Base-by-base conservation (phyloP, 1,140 invertebrate genomes). In the Drosophila sproati region DNA sequence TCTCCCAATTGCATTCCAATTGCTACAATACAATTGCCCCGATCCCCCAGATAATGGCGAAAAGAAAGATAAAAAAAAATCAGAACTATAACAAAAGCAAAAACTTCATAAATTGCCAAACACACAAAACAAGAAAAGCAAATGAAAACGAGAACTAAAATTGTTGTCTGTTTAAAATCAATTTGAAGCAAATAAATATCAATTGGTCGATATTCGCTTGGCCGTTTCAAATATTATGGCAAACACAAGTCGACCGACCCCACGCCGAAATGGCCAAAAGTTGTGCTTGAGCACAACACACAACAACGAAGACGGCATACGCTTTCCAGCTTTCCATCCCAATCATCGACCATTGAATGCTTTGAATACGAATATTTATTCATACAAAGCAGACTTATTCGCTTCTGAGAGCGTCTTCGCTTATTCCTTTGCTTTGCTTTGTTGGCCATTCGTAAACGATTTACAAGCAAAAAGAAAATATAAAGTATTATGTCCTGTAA, bases 151-250 rank as follows among this genome's bases (percentile, higher is more conserved):
- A 60, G 34, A 50, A 68, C n/a, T 39, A 50, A 37, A 48, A 57
- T 68, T 47, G n/a, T 66, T 57, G 66, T 85, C 81, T 85, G 81
- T 77, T 85, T 59, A 85, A 69, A 86, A 85, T 85, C 82, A 86
- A 73, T 81, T 86, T 54, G 43, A n/a, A 81, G 78, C 82, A 81
- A 86, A 85, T 85, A 85, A 85, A 85, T 85, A 83, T 63, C 52
- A 71, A 50, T 73, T 55, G 57, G 5, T 51, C 62, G 45, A 59
- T 64, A 64, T 72, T 63, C 48, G 51, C 59, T 51, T 48, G 63
- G 45, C 37, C 69, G 61, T 66, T 64, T 57, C n/a, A 48, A 67
- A 73, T 73, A 73, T 72, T 45, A 73, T 67, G 54, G 55, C 71
- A 60, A 67, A 73, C 55, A 55, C 70, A 60, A 66, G 61, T 31